Evolutionary conservation across 2,113 vertebrate species (phyloP), one percentile per base, ranked within the genome.

Genomic region (Dromiciops gliroides): DNA sequence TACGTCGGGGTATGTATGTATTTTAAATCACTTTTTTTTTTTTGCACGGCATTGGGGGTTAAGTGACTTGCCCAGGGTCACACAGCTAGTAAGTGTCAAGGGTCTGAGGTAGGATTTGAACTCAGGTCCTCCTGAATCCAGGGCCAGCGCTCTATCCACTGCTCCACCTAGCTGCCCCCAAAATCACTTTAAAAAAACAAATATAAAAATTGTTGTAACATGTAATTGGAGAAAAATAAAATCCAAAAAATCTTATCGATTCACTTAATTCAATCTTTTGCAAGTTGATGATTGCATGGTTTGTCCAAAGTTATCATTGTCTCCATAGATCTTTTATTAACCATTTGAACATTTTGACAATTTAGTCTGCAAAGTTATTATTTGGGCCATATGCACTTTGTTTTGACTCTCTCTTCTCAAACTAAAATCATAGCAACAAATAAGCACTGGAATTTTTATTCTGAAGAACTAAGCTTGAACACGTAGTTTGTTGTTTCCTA

Each of bases 281-380:
- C 28, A 67, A 67, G 3, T 67, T 11, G 9, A 31, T 3, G 25
- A 19, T 53, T 24, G 25, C 2, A 0, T 53, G 26, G 26, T 26
- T 56, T 26, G 11, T 26, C 31, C 60, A 67, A 37, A 67, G 12
- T 67, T 67, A 37, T 56, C 37, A 89, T 95, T 23, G 4, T 92
- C 1, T 49, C 92, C 51, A 31, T 19, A 93, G 48, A 92, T 28
- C 14, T 95, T 91, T 92, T 56, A 91, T 7, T 48, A 91, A 51
- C 37, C 67, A 91, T 95, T 95, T 91, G 93, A 48, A 3, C 2
- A 91, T 93, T 90, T 67, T 53, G 26, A 9, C 93, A 89, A 92
- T 53, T 94, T 28, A 56, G 12, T 9, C 31, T 49, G 60, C 51
- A 44, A 88, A 90, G 23, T 91, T 1, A 88, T 67, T 92, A 26